These are phyloP conservation scores for Xyliphius kryptos DNA, from an alignment of 2,113 vertebrate genomes.

Conservation along the genomic window DNA sequence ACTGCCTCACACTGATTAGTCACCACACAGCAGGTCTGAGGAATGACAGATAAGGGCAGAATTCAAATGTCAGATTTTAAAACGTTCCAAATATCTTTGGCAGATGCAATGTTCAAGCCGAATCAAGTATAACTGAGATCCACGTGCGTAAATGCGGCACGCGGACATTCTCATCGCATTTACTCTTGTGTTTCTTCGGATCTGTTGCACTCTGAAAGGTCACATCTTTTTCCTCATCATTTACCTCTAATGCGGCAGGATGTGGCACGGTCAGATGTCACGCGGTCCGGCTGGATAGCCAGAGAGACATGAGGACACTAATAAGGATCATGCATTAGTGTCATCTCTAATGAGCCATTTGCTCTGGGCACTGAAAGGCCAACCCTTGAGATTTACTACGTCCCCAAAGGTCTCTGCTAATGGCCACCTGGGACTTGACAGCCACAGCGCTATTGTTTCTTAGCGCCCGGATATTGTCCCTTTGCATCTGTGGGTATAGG, in stretches of 20 bases:
- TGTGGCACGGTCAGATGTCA: constrained; percentile 51
- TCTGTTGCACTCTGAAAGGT: constrained; percentile 59
- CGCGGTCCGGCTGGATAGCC: constrained; percentile 56
- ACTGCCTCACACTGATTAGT: no score
- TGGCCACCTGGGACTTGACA: constrained; percentile 49
- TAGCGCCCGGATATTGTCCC: no score
- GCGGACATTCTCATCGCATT: no score
- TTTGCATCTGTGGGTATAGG: no score
- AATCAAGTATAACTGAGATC: no score
- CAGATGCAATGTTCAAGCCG: no score
- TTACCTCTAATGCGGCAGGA: constrained; percentile 63
- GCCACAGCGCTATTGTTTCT: constrained; percentile 38
- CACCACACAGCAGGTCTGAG: no score
- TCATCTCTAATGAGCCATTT: constrained; percentile 68
- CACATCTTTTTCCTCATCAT: constrained; percentile 57
- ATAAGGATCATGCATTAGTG: constrained; percentile 72
- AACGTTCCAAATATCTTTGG: no score
- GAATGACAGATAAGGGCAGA: constrained; percentile 27
- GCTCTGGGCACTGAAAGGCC: constrained; percentile 67
- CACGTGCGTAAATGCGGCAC: no score
- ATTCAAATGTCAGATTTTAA: neutral
- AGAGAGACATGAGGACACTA: constrained; percentile 54
- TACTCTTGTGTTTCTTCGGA: constrained; percentile 39
- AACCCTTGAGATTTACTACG: constrained; percentile 59
- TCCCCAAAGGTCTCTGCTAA: constrained; percentile 61